Base-by-base conservation (phyloP, 2,113 vertebrate genomes). In the Arizona elegans region DNA sequence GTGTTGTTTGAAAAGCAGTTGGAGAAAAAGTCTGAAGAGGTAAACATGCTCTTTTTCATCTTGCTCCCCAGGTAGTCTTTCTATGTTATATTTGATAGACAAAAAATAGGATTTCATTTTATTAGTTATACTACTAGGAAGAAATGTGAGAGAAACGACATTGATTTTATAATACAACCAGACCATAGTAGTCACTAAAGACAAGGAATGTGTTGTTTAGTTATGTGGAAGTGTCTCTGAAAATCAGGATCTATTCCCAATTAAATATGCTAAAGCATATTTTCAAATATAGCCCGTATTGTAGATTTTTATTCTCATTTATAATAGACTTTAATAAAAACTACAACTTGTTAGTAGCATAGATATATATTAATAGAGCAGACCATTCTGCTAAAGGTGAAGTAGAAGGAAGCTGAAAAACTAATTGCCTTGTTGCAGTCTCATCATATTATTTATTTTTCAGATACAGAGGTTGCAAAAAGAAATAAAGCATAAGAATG, bases 391-490 rank as follows among this genome's bases (percentile, higher is more conserved):
- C 10, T 88, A 90, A 92, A 12, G 88, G 62, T 90, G 26, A 93
- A 93, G 8, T 95, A 24, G n/a, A 17, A 65, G 55, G 33, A 93
- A 94, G 56, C 70, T 15, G 55, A 92, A 55, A 50, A 11, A 26
- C 52, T 92, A 53, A 62, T 89, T 85, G 24, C 75, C 47, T 92
- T 26, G 24, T 94, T 96, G 1, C 95, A 95, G 10, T 75, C 52
- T 92, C 33, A 33, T 94, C 96, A 0, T 95, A 95, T 96, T 95
- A 94, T 89, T 97, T 1, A 97, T 43, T 95, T 95, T 94, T 94
- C 96, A 99, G 99, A 93, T 99, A 93, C 96, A 91, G 75, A 97
- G 96, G 59, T 98, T 99, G 93, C 98, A 98, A 97, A 98, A 98
- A 95, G 98, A 99, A 94, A 95, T 99, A 91, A 98, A 97, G 92